Percentiles rank a stretch among this genome's conserved stretches.
Conservation (phyloP, 2,888 invertebrate species). For the Tolmerus cingulatus region DNA sequence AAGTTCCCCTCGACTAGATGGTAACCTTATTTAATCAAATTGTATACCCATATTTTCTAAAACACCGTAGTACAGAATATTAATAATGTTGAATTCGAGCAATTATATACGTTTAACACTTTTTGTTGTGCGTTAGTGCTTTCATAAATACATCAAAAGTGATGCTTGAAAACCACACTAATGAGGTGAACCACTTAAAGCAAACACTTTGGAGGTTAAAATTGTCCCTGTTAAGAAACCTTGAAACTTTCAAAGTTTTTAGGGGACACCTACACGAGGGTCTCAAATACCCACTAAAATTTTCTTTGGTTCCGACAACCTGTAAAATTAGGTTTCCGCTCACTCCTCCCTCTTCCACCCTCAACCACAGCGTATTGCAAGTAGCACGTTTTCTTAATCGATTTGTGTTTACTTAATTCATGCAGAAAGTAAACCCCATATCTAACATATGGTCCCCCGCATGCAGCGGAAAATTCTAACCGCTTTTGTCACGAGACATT, state of each 20-base stretch:
- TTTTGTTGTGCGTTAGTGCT: not conserved
- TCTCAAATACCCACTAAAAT: not conserved
- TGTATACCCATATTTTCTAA: no score
- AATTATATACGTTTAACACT: not conserved
- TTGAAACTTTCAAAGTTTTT: not conserved
- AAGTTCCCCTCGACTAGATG: no score
- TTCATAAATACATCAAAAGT: not conserved
- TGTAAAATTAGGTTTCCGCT: not conserved
- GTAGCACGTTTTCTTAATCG: not conserved
- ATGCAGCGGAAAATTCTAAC: not conserved
- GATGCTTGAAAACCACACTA: not conserved
- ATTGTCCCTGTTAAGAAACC: not conserved
- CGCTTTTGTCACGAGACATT: not conserved
- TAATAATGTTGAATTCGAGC: not conserved
- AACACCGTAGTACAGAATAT: not conserved
- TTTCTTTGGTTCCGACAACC: not conserved
- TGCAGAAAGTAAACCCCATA: not conserved
- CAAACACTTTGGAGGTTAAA: not conserved
- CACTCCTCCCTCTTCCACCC: not conserved
- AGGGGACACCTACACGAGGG: not conserved
- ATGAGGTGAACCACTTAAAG: not conserved
- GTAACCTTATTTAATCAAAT: no score
- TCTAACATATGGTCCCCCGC: not conserved
- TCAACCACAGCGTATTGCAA: not conserved
- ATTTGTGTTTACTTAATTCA: not conserved